Conservation (phyloP, 2,888 invertebrate genomes). For the Ormyrus pomaceus region DNA sequence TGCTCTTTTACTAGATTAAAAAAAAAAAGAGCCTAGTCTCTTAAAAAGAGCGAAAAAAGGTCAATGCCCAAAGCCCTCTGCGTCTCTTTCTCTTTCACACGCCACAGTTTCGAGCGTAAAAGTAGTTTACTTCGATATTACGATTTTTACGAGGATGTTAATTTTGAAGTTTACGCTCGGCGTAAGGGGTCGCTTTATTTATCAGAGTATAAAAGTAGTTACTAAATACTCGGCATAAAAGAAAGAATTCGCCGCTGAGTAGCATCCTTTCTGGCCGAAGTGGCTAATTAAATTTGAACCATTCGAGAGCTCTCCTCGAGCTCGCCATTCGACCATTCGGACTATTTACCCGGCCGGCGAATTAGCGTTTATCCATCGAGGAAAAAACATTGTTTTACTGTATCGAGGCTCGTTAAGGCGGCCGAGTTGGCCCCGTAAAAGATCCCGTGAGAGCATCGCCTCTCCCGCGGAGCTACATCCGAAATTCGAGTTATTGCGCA, state of each 20-base stretch:
- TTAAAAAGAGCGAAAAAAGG: background rate
- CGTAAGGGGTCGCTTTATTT: constrained; percentile 8
- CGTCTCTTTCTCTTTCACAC: constrained; percentile 39
- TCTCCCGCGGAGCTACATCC: too few relatives aligned
- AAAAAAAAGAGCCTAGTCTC: background rate
- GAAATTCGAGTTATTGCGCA: background rate
- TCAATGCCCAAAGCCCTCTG: constrained; percentile 12
- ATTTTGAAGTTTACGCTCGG: constrained; percentile 26
- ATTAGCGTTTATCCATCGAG: too few relatives aligned
- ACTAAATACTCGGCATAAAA: background rate
- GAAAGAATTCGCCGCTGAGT: too few relatives aligned
- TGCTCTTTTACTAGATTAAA: background rate
- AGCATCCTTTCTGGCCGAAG: too few relatives aligned
- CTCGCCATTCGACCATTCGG: too few relatives aligned
- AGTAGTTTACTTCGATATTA: constrained; percentile 3
- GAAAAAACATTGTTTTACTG: too few relatives aligned
- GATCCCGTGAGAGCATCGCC: too few relatives aligned
- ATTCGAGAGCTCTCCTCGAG: too few relatives aligned
- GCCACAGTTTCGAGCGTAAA: constrained; percentile 18
- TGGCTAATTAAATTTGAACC: too few relatives aligned
- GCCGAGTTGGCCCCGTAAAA: too few relatives aligned
- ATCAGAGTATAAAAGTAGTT: constrained; percentile 21
- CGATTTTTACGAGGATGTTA: constrained; percentile 35
- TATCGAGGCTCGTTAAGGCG: too few relatives aligned
- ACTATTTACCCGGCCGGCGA: too few relatives aligned